These are phyloP conservation scores for Falco naumanni DNA, from an alignment of 2,797 vertebrate genomes.

Conservation along the genomic window DNA sequence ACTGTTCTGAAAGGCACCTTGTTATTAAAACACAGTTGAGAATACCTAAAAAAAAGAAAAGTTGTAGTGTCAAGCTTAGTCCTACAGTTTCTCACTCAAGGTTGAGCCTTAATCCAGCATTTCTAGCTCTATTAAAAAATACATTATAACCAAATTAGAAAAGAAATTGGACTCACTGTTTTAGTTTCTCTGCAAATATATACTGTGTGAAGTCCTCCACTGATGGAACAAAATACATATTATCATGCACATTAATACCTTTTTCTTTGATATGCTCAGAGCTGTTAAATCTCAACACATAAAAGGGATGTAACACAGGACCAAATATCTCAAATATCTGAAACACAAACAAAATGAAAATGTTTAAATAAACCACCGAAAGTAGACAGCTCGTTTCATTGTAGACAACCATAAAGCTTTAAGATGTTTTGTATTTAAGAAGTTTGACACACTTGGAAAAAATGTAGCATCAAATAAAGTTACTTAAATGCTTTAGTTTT, in stretches of 20 bases:
- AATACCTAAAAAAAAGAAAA: background rate
- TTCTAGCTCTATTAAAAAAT: background rate
- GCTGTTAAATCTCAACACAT: conserved; percentile 89
- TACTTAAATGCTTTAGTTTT: background rate
- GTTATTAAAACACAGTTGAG: background rate
- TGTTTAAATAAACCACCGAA: background rate
- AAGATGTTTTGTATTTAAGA: background rate
- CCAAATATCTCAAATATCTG: conserved; percentile 96
- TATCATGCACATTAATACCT: conserved; percentile 81
- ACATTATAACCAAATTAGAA: background rate
- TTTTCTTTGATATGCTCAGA: conserved; percentile 82
- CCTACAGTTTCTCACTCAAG: background rate
- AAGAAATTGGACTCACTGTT: conserved; percentile 80
- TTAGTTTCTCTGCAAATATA: conserved; percentile 87
- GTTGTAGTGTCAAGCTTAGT: background rate
- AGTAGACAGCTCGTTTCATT: background rate
- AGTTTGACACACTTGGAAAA: background rate
- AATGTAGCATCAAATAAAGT: background rate
- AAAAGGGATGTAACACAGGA: conserved; percentile 90
- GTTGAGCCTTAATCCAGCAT: background rate
- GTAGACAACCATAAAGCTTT: background rate
- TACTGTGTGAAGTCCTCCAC: conserved; percentile 90
- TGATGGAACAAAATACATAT: conserved; percentile 87
- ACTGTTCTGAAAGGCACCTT: background rate
- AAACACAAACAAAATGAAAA: conserved; percentile 51